Percentiles rank a stretch among this genome's conserved stretches.
These are phyloP conservation scores for Liopterus haemorrhoidalis DNA, from an alignment of 2,888 invertebrate genomes.

Conservation along the genomic window DNA sequence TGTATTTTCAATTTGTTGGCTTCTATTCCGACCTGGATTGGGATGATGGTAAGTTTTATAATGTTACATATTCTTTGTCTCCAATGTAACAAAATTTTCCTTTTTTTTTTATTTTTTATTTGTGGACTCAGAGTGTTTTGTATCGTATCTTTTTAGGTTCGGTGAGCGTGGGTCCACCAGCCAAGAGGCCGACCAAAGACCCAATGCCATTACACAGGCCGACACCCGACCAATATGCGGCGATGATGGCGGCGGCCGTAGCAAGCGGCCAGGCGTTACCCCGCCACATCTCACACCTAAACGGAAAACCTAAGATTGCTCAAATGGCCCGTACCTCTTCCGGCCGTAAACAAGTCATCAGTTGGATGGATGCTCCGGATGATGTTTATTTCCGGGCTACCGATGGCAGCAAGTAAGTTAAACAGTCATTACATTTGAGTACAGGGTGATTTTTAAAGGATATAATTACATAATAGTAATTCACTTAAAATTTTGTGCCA, in stretches of 20 bases:
- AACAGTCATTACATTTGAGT: too few relatives aligned
- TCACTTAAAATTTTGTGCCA: too few relatives aligned
- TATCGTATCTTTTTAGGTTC: conserved; percentile 36
- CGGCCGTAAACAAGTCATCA: conserved; percentile 84
- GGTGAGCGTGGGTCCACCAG: conserved; percentile 56
- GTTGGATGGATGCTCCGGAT: conserved; percentile 97
- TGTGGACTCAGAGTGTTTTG: neutral
- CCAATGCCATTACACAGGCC: conserved; percentile 63
- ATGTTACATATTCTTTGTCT: too few relatives aligned
- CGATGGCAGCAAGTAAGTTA: conserved; percentile 78
- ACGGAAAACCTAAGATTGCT: conserved; percentile 77
- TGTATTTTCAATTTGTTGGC: conserved; percentile 49
- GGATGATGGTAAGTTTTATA: conserved; percentile 53
- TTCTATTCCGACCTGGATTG: conserved; percentile 59
- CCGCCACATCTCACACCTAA: conserved; percentile 66
- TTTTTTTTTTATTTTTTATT: conserved; percentile 7
- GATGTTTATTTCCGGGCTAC: conserved; percentile 94
- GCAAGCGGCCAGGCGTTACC: conserved; percentile 62
- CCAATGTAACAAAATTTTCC: neutral
- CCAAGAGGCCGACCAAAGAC: conserved; percentile 77
- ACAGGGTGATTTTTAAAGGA: too few relatives aligned
- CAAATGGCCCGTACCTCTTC: conserved; percentile 70
- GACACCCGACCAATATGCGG: conserved; percentile 61
- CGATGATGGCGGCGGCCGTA: conserved; percentile 62
- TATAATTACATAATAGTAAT: too few relatives aligned